Evolutionary conservation across 2,113 vertebrate species (phyloP), one percentile per base, ranked within the genome.

Genomic region (Dascyllus trimaculatus): DNA sequence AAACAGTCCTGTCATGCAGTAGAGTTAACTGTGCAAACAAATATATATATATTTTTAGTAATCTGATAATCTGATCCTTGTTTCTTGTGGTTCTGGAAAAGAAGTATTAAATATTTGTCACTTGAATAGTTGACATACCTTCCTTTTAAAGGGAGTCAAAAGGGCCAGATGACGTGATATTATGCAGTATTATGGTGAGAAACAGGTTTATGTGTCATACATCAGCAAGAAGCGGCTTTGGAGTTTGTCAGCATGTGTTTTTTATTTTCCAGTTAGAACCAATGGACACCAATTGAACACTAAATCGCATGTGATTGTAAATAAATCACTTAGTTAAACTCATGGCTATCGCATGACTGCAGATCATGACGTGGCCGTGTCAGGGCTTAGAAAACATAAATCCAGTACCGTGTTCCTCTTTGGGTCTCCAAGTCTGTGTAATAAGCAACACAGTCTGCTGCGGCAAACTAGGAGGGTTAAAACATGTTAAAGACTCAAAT

Each of bases 181-280:
- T 1, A 51, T 9, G 48, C 6, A 51, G 19, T 8, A 19, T 51
- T 15, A 51, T 51, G 14, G 8, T 43, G 48, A 51, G 48, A 51
- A 21, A 51, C 6, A 5, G 2, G 11, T 43, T 4, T 43, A 15
- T 43, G 40, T 19, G 0, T 51, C 24, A 59, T 35, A 24, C 24
- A 59, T 66, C 53, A 60, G 24, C 43, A 0, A 60, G 61, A 22
- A 58, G 61, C 38, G 40, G 46, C 35, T 35, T 54, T 17, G 18
- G 49, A 22, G 60, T 64, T 29, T 49, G 40, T 57, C 48, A 53
- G 52, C 67, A 65, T 51, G 43, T 21, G 43, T 52, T 71, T 71
- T 2, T 32, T 13, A 59, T 71, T 43, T 57, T 49, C 75, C 43
- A 57, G 17, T 52, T 46, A 35, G 19, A 74, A 46, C 19, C 40